Conservation (phyloP, 2,888 invertebrate genomes). For the Nebria brevicollis region DNA sequence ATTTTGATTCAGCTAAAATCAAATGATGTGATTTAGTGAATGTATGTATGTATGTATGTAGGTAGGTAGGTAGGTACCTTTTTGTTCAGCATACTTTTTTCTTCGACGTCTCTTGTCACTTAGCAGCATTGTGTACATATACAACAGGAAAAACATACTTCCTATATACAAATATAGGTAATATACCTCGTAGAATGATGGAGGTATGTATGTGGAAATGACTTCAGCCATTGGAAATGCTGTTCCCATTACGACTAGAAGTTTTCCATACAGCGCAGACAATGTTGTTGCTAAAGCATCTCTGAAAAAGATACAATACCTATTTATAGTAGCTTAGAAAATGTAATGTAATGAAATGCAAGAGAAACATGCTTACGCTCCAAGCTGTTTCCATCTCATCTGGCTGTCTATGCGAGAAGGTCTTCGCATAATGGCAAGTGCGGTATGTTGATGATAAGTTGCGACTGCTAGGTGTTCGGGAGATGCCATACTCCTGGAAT, state of each 20-base stretch:
- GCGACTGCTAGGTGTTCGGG: slow-evolving; percentile 68
- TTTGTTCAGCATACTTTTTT: slow-evolving; percentile 54
- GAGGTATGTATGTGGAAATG: slow-evolving; percentile 92
- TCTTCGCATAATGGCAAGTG: slow-evolving; percentile 59
- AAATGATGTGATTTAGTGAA: neutral
- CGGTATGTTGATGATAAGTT: slow-evolving; percentile 65
- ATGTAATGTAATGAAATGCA: neutral
- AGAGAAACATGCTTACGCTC: slow-evolving; percentile 69
- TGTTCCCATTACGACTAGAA: slow-evolving; percentile 93
- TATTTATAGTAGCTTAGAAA: neutral
- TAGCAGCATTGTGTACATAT: slow-evolving; percentile 76
- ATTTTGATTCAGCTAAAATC: slow-evolving; percentile 3
- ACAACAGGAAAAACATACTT: slow-evolving; percentile 74
- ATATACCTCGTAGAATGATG: slow-evolving; percentile 89
- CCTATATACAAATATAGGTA: slow-evolving; percentile 74
- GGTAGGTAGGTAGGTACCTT: slow-evolving; percentile 41
- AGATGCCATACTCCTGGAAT: slow-evolving; percentile 59
- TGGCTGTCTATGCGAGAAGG: slow-evolving; percentile 67
- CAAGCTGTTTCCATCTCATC: slow-evolving; percentile 72
- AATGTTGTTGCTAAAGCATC: slow-evolving; percentile 89
- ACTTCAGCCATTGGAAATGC: slow-evolving; percentile 97
- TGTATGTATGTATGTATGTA: too few relatives aligned
- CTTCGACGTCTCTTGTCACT: slow-evolving; percentile 64
- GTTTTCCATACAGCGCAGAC: slow-evolving; percentile 92
- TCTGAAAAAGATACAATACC: slow-evolving; percentile 66